phyloP scores from a whole-genome alignment of 2,113 vertebrate genomes.

The Speoplatyrhinus poulsoni region DNA sequence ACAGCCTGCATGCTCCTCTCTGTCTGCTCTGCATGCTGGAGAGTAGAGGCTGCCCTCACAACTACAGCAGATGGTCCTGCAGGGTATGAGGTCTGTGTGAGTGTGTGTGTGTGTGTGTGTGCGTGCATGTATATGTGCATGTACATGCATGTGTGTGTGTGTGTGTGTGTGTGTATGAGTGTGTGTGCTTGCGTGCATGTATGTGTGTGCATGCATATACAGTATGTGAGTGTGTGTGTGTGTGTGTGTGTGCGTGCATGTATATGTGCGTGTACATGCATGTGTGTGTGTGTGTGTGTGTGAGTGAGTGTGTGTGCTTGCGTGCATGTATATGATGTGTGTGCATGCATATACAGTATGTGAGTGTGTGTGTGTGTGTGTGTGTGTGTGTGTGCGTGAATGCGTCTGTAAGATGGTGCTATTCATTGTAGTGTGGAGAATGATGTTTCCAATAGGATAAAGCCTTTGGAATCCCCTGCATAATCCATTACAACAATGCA shows the following conservation, averaged over 20 bases:
- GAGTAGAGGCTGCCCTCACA: conserved; percentile 32
- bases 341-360: neutral
- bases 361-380: neutral
- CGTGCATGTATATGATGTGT: neutral
- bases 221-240: neutral
- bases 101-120: neutral
- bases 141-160: conserved; percentile 1
- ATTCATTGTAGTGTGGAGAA: neutral
- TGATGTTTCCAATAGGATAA: conserved; percentile 8
- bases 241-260: no score
- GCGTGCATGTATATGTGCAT: conserved; percentile 4
- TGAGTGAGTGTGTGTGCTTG: conserved; percentile 8
- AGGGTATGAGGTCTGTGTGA: conserved; percentile 26
- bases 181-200: no score
- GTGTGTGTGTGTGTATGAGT: neutral
- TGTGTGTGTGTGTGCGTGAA: no score
- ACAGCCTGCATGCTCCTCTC: conserved; percentile 32
- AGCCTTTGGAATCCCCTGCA: neutral
- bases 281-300: conserved; percentile 8
- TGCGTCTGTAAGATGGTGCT: neutral
- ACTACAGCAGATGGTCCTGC: conserved; percentile 67
- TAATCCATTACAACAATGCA: neutral
- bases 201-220: neutral
- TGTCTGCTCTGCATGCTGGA: conserved; percentile 25
- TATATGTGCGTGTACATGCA: no score